These are phyloP conservation scores for Erithacus rubecula DNA, from an alignment of 2,797 vertebrate species.

Conservation along the genomic window DNA sequence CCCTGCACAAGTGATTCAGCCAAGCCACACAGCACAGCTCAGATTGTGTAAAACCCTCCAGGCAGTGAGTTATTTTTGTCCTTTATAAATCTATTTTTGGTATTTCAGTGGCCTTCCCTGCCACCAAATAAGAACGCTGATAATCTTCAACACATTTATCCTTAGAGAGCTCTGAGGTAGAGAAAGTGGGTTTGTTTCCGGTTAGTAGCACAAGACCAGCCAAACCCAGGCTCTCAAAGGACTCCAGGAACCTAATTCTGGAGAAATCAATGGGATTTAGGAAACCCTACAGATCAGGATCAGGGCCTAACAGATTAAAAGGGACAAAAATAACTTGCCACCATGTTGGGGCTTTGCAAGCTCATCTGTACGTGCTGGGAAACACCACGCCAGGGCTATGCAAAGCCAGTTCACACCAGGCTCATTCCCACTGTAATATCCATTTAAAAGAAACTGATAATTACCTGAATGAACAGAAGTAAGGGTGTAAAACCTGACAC, in stretches of 20 bases:
- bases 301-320: conserved; percentile 23
- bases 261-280: conserved; percentile 54
- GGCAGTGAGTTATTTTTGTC: conserved; percentile 39
- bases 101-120: neutral
- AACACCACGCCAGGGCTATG: neutral
- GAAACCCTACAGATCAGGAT: conserved; percentile 40
- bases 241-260: conserved; percentile 30
- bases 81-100: conserved; percentile 30
- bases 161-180: neutral
- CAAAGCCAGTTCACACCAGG: neutral
- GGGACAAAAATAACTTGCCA: conserved; percentile 14
- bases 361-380: fast-evolving
- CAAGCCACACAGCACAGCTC: neutral
- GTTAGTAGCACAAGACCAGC: neutral
- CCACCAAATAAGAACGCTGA: neutral
- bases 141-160: conserved; percentile 12
- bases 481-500: neutral
- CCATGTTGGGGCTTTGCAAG: fast-evolving
- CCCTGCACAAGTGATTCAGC: neutral
- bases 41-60: neutral
- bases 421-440: fast-evolving
- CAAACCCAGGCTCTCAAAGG: neutral
- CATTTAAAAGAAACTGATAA: neutral
- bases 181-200: neutral
- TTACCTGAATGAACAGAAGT: neutral